Evolutionary conservation across 2,888 invertebrate species (phyloP).

Genomic region (Ophion ellenae): DNA sequence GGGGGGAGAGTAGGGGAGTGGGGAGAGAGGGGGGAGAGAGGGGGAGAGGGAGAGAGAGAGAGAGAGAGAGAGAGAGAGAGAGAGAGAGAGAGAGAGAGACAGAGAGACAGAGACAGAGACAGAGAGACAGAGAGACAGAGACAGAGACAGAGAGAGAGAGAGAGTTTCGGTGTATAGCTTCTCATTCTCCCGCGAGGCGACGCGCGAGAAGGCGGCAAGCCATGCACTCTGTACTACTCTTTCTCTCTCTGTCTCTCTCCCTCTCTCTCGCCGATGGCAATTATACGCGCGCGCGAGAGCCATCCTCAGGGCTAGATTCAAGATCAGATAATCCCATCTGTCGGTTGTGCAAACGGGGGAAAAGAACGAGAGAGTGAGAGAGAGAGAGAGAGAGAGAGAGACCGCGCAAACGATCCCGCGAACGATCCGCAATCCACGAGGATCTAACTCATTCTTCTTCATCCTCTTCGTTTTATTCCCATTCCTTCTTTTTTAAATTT

Average conservation of each 20-base stretch:
- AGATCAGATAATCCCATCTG: constrained; percentile 82
- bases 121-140: constrained; percentile 24
- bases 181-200: constrained; percentile 47
- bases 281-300: constrained; percentile 77
- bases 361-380: constrained; percentile 23
- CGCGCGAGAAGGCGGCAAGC: constrained; percentile 65
- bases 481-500: constrained; percentile 22
- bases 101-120: constrained; percentile 29
- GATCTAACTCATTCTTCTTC: constrained; percentile 66
- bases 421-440: constrained; percentile 74
- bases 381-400: constrained; percentile 41
- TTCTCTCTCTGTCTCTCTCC: no score
- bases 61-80: constrained; percentile 23
- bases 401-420: constrained; percentile 78
- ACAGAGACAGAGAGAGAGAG: constrained; percentile 32
- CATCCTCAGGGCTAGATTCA: constrained; percentile 80
- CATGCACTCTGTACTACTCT: constrained; percentile 37
- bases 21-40: no score
- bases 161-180: constrained; percentile 22
- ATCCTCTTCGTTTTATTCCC: constrained; percentile 43
- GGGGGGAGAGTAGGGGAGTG: no score
- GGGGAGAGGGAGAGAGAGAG: constrained; percentile 49
- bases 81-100: constrained; percentile 30
- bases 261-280: constrained; percentile 76
- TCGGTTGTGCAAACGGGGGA: constrained; percentile 77